phyloP scores from a whole-genome alignment of 2,888 invertebrate genomes.

The Drosophila kanekoi region DNA sequence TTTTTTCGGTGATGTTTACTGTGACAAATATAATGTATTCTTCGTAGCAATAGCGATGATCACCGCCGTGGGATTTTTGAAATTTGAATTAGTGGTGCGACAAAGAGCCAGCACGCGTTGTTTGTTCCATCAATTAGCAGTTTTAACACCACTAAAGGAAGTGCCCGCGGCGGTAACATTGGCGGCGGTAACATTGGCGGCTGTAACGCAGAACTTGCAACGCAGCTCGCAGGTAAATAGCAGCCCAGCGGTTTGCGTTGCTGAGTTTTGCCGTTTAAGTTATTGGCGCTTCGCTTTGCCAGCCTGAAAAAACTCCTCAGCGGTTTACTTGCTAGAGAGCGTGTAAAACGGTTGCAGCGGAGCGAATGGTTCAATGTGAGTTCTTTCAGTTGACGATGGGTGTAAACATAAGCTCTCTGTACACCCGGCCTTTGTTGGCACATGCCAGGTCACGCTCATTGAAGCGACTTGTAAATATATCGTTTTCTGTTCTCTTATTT shows the following conservation, averaged over 20 bases:
- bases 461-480: constrained; percentile 4
- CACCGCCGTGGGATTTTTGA: constrained; percentile 4
- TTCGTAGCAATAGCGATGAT: background rate
- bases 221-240: constrained; percentile 70
- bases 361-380: background rate
- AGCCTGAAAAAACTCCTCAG: background rate
- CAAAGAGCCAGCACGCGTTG: constrained; percentile 68
- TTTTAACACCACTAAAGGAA: constrained; percentile 59
- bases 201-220: constrained; percentile 49
- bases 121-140: constrained; percentile 68
- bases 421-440: constrained; percentile 58
- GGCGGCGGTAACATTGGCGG: constrained; percentile 23
- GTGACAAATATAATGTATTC: background rate
- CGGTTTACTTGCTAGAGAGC: background rate
- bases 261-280: background rate
- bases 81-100: constrained; percentile 56
- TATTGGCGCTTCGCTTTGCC: constrained; percentile 22
- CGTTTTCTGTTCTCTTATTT: background rate
- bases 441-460: constrained; percentile 33
- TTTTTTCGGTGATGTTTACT: background rate
- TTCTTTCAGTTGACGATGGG: constrained; percentile 7
- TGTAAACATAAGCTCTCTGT: constrained; percentile 23
- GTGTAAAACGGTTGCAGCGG: constrained; percentile 5
- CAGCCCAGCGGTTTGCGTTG: constrained; percentile 29
- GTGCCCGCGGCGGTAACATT: constrained; percentile 44